A percentile compares a stretch with the other conserved stretches of the same genome.
Conservation (phyloP, 2,113 vertebrate genomes). For the Illadopsis cleaveri region DNA sequence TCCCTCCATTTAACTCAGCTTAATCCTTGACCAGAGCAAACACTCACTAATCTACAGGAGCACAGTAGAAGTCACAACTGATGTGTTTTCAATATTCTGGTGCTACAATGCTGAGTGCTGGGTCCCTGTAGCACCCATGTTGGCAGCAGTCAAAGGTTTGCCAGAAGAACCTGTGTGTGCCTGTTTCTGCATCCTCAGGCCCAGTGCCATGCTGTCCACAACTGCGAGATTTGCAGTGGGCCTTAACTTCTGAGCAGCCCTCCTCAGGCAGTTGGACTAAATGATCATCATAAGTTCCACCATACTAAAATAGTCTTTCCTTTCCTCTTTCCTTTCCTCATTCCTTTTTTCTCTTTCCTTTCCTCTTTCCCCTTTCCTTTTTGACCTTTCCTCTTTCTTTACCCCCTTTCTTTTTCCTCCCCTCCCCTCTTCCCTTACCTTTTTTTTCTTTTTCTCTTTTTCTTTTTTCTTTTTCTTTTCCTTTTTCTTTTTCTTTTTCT, state of each 20-base stretch:
- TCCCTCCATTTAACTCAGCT: neutral
- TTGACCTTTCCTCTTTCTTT: too few relatives aligned
- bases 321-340: neutral
- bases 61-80: neutral
- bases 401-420: too few relatives aligned
- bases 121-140: neutral
- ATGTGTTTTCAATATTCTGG: neutral
- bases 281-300: rapidly evolving
- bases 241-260: neutral
- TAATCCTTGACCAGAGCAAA: neutral
- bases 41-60: neutral
- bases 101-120: rapidly evolving
- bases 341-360: too few relatives aligned
- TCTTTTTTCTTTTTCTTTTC: too few relatives aligned
- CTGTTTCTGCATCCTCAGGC: neutral
- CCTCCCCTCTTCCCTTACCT: too few relatives aligned
- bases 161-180: rapidly evolving
- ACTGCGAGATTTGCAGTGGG: neutral
- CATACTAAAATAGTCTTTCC: neutral
- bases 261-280: neutral
- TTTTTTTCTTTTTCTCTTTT: neutral
- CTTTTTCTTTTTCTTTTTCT: too few relatives aligned
- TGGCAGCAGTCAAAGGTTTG: neutral
- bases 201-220: rapidly evolving
- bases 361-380: too few relatives aligned